Evolutionary conservation across 2,797 vertebrate genomes (phyloP).

Genomic region (Tapera naevia): DNA sequence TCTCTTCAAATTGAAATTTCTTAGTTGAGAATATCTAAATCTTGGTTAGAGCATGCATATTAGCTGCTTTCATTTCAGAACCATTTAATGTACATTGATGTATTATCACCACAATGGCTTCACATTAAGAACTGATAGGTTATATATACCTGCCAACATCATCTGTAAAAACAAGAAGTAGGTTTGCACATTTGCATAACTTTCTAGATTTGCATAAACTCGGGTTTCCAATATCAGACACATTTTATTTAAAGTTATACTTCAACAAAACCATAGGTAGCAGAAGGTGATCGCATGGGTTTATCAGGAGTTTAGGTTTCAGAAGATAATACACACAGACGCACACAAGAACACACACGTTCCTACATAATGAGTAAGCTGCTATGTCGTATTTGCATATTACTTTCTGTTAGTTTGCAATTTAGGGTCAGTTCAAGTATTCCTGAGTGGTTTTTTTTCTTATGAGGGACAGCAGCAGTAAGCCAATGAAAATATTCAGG

Average conservation of each 20-base stretch:
- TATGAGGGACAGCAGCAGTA: background rate
- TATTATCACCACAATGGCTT: background rate
- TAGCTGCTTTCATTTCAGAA: conserved; percentile 1
- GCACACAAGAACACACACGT: no score
- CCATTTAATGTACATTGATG: background rate
- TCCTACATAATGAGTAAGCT: background rate
- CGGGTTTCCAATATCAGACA: background rate
- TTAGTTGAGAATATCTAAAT: background rate
- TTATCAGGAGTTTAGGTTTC: background rate
- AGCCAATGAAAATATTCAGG: background rate
- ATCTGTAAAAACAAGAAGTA: background rate
- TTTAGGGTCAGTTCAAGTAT: background rate
- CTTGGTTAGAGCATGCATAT: background rate
- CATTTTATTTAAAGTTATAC: background rate
- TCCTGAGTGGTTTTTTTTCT: background rate
- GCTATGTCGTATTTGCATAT: background rate
- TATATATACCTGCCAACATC: background rate
- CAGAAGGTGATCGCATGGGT: background rate
- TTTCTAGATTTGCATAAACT: background rate
- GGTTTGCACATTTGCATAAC: background rate
- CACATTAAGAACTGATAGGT: background rate
- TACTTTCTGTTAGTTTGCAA: background rate
- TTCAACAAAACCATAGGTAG: background rate
- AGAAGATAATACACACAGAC: background rate
- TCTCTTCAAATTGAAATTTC: background rate